Evolutionary conservation across 2,113 vertebrate species (phyloP).

Genomic region (human (Homo sapiens)): DNA sequence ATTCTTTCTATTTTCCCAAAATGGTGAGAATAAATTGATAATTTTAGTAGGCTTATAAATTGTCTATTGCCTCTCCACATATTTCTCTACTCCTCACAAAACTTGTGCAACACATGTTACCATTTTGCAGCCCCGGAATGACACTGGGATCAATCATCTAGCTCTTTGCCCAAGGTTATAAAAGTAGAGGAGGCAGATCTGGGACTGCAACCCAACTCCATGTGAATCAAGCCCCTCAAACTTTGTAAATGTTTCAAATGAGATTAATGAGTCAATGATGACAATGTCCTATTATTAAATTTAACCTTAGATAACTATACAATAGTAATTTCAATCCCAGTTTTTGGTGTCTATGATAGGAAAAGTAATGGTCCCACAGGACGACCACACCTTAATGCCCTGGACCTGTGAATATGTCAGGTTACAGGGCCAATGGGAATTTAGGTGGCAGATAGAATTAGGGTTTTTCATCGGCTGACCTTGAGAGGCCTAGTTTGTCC

Average conservation of each 20-base stretch:
- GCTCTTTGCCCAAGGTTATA: neutral
- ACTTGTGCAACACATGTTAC: neutral
- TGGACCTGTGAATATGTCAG: neutral
- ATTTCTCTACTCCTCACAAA: constrained; percentile 24
- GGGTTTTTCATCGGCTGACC: neutral
- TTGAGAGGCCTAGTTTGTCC: neutral
- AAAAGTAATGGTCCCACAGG: neutral
- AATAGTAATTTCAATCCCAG: neutral
- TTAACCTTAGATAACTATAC: neutral
- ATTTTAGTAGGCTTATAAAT: constrained; percentile 35
- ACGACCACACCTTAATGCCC: neutral
- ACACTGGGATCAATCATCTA: neutral
- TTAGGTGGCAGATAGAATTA: neutral
- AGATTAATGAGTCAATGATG: neutral
- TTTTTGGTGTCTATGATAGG: neutral
- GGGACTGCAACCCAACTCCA: neutral
- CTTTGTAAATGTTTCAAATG: neutral
- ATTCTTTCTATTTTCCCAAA: constrained; percentile 14
- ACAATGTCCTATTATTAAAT: neutral
- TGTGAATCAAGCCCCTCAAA: neutral
- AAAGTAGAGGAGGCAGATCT: neutral
- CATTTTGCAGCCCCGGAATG: neutral
- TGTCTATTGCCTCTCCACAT: neutral
- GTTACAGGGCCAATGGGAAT: neutral
- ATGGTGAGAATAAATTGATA: neutral